These are phyloP conservation scores for Tragelaphus buxtoni DNA, from an alignment of 2,113 vertebrate species.

Conservation along the genomic window DNA sequence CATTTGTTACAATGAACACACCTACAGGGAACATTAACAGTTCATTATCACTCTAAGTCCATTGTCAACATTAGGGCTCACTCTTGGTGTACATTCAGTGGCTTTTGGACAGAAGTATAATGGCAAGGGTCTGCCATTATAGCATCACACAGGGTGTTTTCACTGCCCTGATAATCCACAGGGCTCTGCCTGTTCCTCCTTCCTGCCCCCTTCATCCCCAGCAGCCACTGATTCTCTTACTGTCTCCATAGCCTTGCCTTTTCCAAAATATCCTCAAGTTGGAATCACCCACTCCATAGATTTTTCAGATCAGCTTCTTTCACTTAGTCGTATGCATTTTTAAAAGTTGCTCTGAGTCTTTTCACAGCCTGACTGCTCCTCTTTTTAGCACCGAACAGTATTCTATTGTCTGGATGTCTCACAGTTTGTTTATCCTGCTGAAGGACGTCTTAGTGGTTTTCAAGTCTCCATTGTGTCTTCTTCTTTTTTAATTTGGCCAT, in stretches of 20 bases:
- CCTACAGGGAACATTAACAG: fast-evolving
- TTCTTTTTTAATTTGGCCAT: background rate
- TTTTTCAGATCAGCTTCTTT: background rate
- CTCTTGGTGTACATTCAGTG: background rate
- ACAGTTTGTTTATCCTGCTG: background rate
- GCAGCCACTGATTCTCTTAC: background rate
- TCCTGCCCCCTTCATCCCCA: fast-evolving
- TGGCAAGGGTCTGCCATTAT: fast-evolving
- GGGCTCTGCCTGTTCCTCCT: fast-evolving
- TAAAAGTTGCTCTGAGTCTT: background rate
- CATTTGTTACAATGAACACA: background rate
- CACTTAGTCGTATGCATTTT: background rate
- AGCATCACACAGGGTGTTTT: too few species aligned
- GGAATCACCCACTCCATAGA: background rate
- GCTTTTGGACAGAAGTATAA: background rate
- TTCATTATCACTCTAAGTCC: background rate
- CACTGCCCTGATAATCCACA: background rate
- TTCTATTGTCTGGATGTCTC: background rate
- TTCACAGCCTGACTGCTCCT: background rate
- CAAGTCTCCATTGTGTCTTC: background rate
- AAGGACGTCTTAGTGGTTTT: background rate
- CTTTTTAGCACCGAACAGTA: too few species aligned
- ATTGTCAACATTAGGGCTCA: fast-evolving
- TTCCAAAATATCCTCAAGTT: background rate
- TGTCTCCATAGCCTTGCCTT: background rate